A percentile compares a stretch with the other conserved stretches of the same genome.
phyloP scores from a whole-genome alignment of 2,888 invertebrate genomes.

The Muscina levida region DNA sequence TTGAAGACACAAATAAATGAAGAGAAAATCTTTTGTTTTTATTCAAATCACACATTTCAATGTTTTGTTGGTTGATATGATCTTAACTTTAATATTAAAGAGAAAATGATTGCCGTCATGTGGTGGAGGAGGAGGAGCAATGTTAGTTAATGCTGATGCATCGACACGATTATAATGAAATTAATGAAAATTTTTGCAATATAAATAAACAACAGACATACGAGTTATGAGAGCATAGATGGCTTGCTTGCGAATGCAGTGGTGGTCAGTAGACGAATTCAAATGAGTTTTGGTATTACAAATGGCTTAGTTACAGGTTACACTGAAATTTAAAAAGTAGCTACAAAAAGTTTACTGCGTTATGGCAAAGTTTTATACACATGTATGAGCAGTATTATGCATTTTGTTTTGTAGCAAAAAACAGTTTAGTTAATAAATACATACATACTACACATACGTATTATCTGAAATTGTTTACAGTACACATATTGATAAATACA shows the following conservation, averaged over 20 bases:
- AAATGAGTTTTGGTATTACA: conserved; percentile 6
- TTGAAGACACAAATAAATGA: conserved; percentile 45
- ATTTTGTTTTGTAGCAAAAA: too few species aligned
- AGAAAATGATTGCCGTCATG: neutral
- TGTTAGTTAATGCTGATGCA: conserved; percentile 3
- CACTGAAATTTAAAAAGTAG: conserved; percentile 12
- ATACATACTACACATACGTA: too few species aligned
- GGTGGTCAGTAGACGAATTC: neutral
- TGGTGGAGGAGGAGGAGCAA: neutral
- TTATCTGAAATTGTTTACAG: too few species aligned
- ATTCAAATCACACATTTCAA: conserved; percentile 1
- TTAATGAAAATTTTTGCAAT: conserved; percentile 20
- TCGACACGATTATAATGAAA: neutral
- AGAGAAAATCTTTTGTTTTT: conserved; percentile 29
- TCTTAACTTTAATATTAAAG: neutral
- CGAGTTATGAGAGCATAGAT: neutral
- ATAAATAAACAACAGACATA: conserved; percentile 6
- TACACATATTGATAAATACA: too few species aligned
- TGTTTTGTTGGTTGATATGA: conserved; percentile 4
- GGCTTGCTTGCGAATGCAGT: too few species aligned
- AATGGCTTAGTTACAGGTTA: conserved; percentile 17
- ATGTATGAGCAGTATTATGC: too few species aligned
- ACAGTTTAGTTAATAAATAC: too few species aligned
- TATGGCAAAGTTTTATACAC: conserved; percentile 35
- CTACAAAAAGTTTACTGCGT: conserved; percentile 16